Base-by-base conservation (phyloP, 2,888 invertebrate species). In the Zhuqinia jingwanae region DNA sequence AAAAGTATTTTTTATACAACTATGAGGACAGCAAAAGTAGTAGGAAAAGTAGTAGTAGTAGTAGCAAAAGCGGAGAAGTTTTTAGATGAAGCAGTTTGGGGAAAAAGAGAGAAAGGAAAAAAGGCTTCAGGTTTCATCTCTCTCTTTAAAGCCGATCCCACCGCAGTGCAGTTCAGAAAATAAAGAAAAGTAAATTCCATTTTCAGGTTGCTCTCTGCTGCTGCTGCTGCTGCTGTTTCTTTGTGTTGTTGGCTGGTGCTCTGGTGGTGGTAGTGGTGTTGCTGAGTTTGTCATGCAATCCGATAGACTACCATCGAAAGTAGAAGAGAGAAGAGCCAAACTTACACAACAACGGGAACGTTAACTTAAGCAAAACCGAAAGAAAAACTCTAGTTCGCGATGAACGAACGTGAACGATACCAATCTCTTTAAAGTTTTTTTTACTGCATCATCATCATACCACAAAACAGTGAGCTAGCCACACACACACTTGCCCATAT, bases 51-150 rank as follows among this genome's bases (percentile, higher is more conserved):
- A 63, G n/a, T 36, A 36, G 36, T 36, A 8, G 36, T 36, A 36
- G 65, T 53, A 60, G 25, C 27, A 63, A 58, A 30, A 79, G 56
- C 65, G 50, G 60, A 70, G n/a, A n/a, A n/a, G 75, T 68, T 78
- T 50, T 73, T 60, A 80, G 53, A 63, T 58, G 76, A 86, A 56
- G 70, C 53, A 80, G 68, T 45, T 50, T 47, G 22, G 42, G 53
- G 50, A 80, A 68, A 78, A 68, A 30, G 68, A 63, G 42, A 60
- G 77, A 83, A 58, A 65, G 63, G 78, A 73, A 47, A 56, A 65
- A 84, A 84, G 83, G 76, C 73, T 87, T 88, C 88, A 78, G 80
- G 86, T 88, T 87, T 87, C 80, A 80, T 80, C 82, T 56, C 50
- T 81, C 81, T 87, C 81, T 75, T 65, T 20, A 60, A 79, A 63